Percentiles rank a stretch among this genome's conserved stretches.
Evolutionary conservation across 2,888 invertebrate genomes (phyloP).

Genomic region (Pemphredon lugubris): DNA sequence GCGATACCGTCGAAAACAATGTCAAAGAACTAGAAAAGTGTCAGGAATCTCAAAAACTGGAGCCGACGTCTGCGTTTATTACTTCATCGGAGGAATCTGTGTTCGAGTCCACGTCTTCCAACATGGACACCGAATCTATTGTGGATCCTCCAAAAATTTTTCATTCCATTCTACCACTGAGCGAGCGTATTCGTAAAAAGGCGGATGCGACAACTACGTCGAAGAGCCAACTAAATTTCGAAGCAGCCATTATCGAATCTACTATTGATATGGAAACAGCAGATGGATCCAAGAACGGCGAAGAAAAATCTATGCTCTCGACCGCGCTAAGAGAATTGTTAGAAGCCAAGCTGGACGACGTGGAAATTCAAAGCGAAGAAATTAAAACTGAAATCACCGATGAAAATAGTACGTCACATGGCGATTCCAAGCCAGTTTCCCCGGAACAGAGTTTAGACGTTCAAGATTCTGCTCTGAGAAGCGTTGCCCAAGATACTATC

Average conservation of each 20-base stretch:
- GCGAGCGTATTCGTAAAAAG: slow-evolving; percentile 78
- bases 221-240: slow-evolving; percentile 74
- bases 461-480: slow-evolving; percentile 18
- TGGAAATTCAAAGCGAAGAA: slow-evolving; percentile 45
- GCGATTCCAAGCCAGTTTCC: slow-evolving; percentile 43
- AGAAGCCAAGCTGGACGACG: slow-evolving; percentile 74
- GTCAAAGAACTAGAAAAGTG: slow-evolving; percentile 43
- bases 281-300: slow-evolving; percentile 62
- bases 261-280: slow-evolving; percentile 73
- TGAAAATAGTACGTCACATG: slow-evolving; percentile 46
- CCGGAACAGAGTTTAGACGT: slow-evolving; percentile 39
- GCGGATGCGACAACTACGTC: slow-evolving; percentile 60
- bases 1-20: slow-evolving; percentile 13
- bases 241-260: slow-evolving; percentile 78
- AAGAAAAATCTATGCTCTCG: slow-evolving; percentile 74
- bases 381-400: slow-evolving; percentile 48
- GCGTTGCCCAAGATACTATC: slow-evolving; percentile 12
- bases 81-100: slow-evolving; percentile 71
- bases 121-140: slow-evolving; percentile 68
- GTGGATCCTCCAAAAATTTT: slow-evolving; percentile 71
- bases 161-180: slow-evolving; percentile 77
- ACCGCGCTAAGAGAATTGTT: slow-evolving; percentile 75
- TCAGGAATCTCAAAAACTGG: slow-evolving; percentile 46
- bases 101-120: slow-evolving; percentile 71
- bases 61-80: slow-evolving; percentile 40